Evolutionary conservation across 1,140 invertebrate genomes (phyloP), one percentile per base, ranked within the genome.

Genomic region (Dinothrombium tinctorium): DNA sequence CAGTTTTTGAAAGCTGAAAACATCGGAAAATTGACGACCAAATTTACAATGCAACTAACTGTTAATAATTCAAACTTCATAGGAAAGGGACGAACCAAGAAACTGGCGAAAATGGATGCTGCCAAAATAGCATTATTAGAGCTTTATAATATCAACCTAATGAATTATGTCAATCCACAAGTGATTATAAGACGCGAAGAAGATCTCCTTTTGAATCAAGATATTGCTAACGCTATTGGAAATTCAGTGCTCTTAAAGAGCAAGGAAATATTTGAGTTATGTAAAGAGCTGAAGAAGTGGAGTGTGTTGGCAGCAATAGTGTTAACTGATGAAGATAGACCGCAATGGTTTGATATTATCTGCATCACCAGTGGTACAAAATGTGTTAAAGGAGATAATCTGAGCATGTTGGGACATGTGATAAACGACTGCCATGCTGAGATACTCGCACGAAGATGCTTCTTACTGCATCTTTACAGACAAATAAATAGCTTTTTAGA

Each of bases 81-180:
- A 55, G 82, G 81, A 22, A 41, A 56, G 67, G 76, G 76, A 12
- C 74, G 76, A 1, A 87, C 77, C 52, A 90, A 89, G 56, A 86
- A 83, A 56, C 53, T 76, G 40, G 80, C 81, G 0, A 89, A 86
- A 61, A 68, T 77, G 42, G 76, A 80, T 0, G 81, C 81, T 1
- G 80, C 81, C 3, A 71, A 78, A 46, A 68, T 74, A 0, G 81
- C 81, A 0, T 55, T 90, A 7, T 69, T 71, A 2, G 74, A 74
- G 46, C 52, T 81, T 4, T 69, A 59, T 50, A 59, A 59, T 28
- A 48, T 64, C 17, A 56, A 53, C 32, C 17, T 8, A 4, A 28
- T 14, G 3, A 28, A 23, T 8, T 5, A 23, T 9, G 5, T 8
- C 22, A 5, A 26, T 2, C 3, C 40, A 43, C 20, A 20, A 19